Evolutionary conservation across 1,140 invertebrate genomes (phyloP).

Genomic region (Dufourea novaeangliae): DNA sequence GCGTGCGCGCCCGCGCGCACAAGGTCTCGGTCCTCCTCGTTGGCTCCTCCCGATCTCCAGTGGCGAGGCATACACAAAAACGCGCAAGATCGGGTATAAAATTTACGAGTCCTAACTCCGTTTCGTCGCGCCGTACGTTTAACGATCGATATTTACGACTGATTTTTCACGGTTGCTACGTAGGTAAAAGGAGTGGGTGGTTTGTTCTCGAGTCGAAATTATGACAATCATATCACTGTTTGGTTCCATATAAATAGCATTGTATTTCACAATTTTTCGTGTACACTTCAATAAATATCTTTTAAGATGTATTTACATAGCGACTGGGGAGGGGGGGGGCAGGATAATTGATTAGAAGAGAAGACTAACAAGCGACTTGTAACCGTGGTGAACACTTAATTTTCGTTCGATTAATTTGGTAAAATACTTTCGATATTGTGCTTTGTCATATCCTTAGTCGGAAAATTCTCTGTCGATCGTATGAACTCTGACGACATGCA

Average conservation of each 20-base stretch:
- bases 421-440: neutral
- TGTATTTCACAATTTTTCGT: conserved; percentile 70
- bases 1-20: neutral
- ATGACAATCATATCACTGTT: conserved; percentile 36
- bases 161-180: neutral
- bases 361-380: conserved; percentile 39
- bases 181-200: conserved; percentile 38
- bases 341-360: conserved; percentile 30
- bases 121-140: conserved; percentile 53
- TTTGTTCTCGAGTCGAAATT: conserved; percentile 28
- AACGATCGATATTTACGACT: conserved; percentile 62
- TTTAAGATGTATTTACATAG: conserved; percentile 71
- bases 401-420: neutral
- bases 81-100: conserved; percentile 57
- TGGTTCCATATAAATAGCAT: conserved; percentile 66
- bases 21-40: neutral
- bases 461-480: too few relatives aligned
- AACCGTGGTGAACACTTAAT: conserved; percentile 23
- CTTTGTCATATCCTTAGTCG: too few relatives aligned
- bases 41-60: conserved; percentile 13
- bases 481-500: too few relatives aligned
- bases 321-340: conserved; percentile 9
- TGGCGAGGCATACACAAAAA: conserved; percentile 48
- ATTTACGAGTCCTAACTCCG: conserved; percentile 66
- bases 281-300: conserved; percentile 76